Evolutionary conservation across 2,888 invertebrate genomes (phyloP).

Genomic region (Spilosoma lubricipeda): DNA sequence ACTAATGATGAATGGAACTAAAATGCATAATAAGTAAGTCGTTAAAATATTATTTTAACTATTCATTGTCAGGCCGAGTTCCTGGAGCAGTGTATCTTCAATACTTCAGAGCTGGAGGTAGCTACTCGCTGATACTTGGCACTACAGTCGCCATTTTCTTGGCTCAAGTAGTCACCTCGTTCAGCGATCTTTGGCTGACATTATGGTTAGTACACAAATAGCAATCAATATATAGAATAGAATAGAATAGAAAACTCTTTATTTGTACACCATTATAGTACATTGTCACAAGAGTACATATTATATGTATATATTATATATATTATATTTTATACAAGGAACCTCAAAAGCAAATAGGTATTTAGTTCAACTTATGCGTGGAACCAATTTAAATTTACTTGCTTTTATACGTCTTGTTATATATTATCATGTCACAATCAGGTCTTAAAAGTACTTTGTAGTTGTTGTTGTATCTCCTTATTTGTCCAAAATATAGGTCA

Average conservation of each 20-base stretch:
- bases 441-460: too few species aligned
- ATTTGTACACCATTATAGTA: too few species aligned
- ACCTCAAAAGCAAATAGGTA: too few species aligned
- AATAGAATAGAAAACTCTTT: too few species aligned
- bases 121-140: constrained; percentile 82
- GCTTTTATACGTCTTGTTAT: too few species aligned
- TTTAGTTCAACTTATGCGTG: not conserved
- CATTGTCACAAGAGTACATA: too few species aligned
- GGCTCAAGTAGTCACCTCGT: constrained; percentile 90
- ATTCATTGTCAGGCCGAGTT: constrained; percentile 73
- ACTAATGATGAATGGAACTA: not conserved
- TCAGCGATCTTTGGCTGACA: constrained; percentile 92
- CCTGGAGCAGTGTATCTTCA: constrained; percentile 87
- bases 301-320: too few species aligned
- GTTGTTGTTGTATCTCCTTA: not conserved
- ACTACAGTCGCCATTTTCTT: constrained; percentile 86
- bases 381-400: too few species aligned
- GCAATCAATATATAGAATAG: too few species aligned
- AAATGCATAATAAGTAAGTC: not conserved
- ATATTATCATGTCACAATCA: not conserved
- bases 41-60: not conserved
- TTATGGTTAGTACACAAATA: constrained; percentile 87
- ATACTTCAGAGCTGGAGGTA: constrained; percentile 90
- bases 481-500: not conserved
- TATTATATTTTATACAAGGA: too few species aligned